Evolutionary conservation across 2,797 vertebrate genomes (phyloP).

Genomic region (Dromococcyx pavoninus): DNA sequence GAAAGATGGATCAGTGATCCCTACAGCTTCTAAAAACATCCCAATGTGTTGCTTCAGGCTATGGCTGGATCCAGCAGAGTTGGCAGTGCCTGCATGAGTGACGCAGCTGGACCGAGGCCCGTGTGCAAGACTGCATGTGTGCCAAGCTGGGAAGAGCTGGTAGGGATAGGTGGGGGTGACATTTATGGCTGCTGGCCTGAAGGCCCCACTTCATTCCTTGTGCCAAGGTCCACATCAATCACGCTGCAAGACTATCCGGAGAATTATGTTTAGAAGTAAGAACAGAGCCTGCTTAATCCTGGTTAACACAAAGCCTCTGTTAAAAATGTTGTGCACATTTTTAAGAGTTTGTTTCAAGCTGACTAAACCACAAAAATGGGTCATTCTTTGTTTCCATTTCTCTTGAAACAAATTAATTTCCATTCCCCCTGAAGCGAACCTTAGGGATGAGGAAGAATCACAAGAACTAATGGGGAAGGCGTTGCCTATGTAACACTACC

Average conservation of each 20-base stretch:
- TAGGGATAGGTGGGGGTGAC: neutral
- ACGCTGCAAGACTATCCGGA: neutral
- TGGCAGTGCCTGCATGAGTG: accelerated
- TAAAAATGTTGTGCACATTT: slow-evolving; percentile 29
- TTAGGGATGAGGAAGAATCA: slow-evolving; percentile 39
- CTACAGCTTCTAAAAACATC: neutral
- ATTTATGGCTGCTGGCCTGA: neutral
- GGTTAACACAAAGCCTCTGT: neutral
- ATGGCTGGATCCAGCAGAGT: neutral
- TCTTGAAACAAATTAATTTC: slow-evolving; percentile 45
- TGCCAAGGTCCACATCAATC: neutral
- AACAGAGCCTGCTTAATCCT: slow-evolving; percentile 26
- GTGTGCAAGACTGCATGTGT: accelerated
- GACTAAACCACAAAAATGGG: neutral
- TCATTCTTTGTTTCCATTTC: slow-evolving; percentile 26
- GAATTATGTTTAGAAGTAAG: slow-evolving; percentile 15
- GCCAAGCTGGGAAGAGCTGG: neutral
- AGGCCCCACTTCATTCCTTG: neutral
- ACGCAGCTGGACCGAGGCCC: neutral
- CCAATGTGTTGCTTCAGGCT: neutral
- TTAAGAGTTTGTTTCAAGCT: slow-evolving; percentile 33
- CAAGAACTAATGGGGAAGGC: slow-evolving; percentile 56
- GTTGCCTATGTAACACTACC: slow-evolving; percentile 36
- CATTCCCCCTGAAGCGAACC: neutral
- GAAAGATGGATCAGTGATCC: neutral